Conservation (phyloP, 2,113 vertebrate species). For the Poeciliopsis occidentalis region DNA sequence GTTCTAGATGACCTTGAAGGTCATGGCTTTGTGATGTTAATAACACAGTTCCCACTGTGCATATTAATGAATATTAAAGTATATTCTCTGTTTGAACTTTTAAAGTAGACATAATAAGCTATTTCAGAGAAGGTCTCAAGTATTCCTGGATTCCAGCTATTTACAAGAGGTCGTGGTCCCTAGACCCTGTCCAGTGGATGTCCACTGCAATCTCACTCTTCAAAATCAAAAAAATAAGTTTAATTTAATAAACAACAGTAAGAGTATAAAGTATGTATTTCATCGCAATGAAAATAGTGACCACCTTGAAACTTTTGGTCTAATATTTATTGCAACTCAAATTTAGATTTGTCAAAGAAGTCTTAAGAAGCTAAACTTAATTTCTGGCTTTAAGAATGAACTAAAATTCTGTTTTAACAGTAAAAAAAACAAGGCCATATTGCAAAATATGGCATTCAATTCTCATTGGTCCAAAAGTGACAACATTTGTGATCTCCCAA, state of each 20-base stretch:
- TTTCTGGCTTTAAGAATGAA: too few relatives aligned
- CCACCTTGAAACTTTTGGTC: neutral
- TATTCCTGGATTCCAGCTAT: too few relatives aligned
- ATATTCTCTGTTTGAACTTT: too few relatives aligned
- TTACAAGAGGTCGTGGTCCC: too few relatives aligned
- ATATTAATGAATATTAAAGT: too few relatives aligned
- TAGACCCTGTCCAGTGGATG: too few relatives aligned
- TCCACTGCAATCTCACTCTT: too few relatives aligned
- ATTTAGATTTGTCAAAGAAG: neutral
- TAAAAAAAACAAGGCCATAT: neutral
- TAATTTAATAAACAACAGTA: neutral
- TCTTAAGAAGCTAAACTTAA: too few relatives aligned
- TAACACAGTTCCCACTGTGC: too few relatives aligned
- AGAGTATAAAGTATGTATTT: neutral
- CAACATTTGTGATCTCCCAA: neutral
- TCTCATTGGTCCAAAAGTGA: neutral
- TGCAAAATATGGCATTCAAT: neutral
- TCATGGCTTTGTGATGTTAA: neutral
- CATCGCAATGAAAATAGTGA: neutral
- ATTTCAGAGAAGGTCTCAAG: too few relatives aligned
- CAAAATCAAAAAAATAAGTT: too few relatives aligned
- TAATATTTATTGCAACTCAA: neutral
- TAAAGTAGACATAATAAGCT: too few relatives aligned
- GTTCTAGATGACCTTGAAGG: neutral
- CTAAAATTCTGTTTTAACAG: neutral